These are phyloP conservation scores for Polypedilum pembai DNA, from an alignment of 1,140 invertebrate species.

Conservation along the genomic window DNA sequence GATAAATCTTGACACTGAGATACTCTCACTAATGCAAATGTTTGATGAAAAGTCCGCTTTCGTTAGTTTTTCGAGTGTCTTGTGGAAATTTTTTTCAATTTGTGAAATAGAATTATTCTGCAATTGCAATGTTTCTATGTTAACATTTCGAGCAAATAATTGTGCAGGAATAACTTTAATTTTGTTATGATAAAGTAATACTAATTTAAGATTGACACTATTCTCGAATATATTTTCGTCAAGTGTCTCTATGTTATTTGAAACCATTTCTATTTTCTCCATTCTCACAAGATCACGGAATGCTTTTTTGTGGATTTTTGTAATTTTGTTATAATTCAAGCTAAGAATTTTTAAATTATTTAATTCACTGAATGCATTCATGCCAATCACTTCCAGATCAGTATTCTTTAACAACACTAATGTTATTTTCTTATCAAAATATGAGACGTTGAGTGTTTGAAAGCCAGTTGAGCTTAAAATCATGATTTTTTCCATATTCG, in stretches of 20 bases:
- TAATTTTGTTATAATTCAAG: constrained; percentile 21
- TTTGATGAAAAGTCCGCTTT: constrained; percentile 22
- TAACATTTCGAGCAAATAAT: not conserved
- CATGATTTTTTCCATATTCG: constrained; percentile 23
- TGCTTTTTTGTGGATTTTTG: not conserved
- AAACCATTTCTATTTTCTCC: constrained; percentile 2
- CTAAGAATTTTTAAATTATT: constrained; percentile 1
- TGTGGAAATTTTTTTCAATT: not conserved
- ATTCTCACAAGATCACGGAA: not conserved
- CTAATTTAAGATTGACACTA: not conserved
- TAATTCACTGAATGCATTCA: not conserved
- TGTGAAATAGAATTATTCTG: constrained; percentile 10
- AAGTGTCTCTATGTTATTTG: not conserved
- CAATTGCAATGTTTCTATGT: not conserved
- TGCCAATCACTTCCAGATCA: not conserved
- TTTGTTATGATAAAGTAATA: not conserved
- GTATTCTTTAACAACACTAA: not conserved
- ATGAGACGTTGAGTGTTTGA: not conserved
- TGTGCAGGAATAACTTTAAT: not conserved
- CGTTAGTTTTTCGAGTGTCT: not conserved
- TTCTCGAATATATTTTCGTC: not conserved
- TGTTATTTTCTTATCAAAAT: not conserved
- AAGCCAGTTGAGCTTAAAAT: not conserved
- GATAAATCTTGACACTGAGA: not conserved
- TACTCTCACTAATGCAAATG: not conserved